Evolutionary conservation across 2,797 vertebrate genomes (phyloP).

Genomic region (Petrocephalus schoutedeni): DNA sequence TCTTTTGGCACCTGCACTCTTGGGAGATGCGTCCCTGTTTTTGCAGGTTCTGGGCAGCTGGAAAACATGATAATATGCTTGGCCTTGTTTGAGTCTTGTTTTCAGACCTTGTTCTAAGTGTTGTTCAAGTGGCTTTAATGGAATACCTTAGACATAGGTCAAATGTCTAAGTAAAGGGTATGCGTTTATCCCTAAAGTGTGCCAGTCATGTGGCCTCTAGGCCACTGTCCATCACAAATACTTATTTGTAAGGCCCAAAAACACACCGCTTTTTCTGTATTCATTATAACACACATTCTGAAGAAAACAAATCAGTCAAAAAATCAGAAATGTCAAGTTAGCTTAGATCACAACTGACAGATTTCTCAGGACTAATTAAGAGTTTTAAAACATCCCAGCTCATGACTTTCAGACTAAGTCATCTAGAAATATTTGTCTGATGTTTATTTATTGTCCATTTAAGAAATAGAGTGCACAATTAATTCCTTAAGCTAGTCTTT

Average conservation of each 20-base stretch:
- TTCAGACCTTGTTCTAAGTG: neutral
- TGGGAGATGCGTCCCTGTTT: neutral
- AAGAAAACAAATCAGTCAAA: neutral
- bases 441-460: neutral
- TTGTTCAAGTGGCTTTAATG: neutral
- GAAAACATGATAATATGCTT: neutral
- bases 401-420: neutral
- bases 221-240: neutral
- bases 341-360: neutral
- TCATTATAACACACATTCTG: neutral
- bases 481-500: neutral
- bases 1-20: neutral
- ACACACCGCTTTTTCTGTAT: neutral
- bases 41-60: neutral
- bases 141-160: neutral
- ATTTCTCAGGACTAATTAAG: neutral
- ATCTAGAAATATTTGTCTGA: neutral
- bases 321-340: conserved; percentile 1
- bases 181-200: neutral
- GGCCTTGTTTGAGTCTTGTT: neutral
- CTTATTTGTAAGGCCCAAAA: neutral
- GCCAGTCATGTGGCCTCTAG: neutral
- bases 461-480: neutral
- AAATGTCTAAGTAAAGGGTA: neutral
- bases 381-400: neutral